Evolutionary conservation across 2,113 vertebrate genomes (phyloP), one percentile per base, ranked within the genome.

Genomic region (Gadus chalcogrammus): DNA sequence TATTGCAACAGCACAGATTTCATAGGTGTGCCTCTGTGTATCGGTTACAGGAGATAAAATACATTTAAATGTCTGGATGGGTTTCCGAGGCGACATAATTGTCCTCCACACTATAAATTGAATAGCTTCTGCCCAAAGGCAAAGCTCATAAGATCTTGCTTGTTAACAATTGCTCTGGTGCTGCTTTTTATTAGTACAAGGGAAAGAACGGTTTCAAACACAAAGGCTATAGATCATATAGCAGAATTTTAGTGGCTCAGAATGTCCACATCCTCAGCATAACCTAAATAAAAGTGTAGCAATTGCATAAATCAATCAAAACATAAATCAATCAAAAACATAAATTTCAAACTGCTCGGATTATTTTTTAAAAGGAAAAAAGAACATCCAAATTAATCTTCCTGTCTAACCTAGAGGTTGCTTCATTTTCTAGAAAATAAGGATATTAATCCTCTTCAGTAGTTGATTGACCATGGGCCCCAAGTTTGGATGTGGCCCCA

Each of bases 151-250:
- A 70, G 71, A 80, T 86, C 68, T 74, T 70, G 71, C 70, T 66
- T 15, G 17, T 72, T 52, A 84, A 88, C 42, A 48, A 48, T 48
- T 13, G 42, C 42, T 48, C 9, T 9, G 81, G 84, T 65, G 17
- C 73, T 35, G 22, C 11, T 72, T 53, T 77, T 83, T 81, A 79
- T 89, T 73, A 78, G 61, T 72, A 66, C 71, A 80, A 82, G 68
- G 76, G 67, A 74, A 75, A 72, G 75, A 84, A 84, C 78, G 74
- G 73, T 80, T 80, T 85, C 74, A 55, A 15, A 42, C n/a, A 87
- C 85, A 88, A 89, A 80, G 66, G 74, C 3, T 56, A 63, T 73
- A 80, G 83, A 86, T 92, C 85, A 27, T 79, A 76, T 92, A 85
- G 76, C 86, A 85, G 18, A 7, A 59, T 24, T 74, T 83, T 82